phyloP scores from a whole-genome alignment of 2,797 vertebrate genomes.

The Phoebastria nigripes region DNA sequence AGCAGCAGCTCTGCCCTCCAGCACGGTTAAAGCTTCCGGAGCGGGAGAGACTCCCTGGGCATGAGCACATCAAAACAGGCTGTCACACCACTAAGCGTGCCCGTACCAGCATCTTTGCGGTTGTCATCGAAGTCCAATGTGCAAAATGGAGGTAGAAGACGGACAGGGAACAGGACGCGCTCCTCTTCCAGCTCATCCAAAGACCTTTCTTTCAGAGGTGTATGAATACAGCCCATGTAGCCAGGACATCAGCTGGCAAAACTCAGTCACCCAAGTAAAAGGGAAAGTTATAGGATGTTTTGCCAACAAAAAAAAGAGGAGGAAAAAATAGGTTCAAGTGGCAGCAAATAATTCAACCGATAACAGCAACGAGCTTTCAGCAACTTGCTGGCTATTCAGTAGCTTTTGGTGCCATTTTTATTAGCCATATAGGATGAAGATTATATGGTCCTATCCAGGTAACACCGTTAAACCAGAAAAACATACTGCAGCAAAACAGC shows the following conservation, averaged over 20 bases:
- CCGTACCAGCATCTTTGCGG: rapidly evolving
- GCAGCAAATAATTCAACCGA: neutral
- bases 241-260: neutral
- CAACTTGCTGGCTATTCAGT: neutral
- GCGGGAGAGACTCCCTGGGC: neutral
- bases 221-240: neutral
- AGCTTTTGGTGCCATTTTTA: neutral
- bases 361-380: neutral
- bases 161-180: neutral
- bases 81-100: neutral
- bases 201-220: neutral
- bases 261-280: neutral
- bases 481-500: neutral
- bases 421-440: neutral
- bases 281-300: neutral
- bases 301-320: neutral
- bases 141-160: neutral
- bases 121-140: neutral
- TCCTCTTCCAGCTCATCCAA: neutral
- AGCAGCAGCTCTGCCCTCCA: neutral
- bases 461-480: neutral
- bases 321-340: neutral
- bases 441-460: neutral
- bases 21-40: neutral
- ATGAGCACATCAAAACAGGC: neutral